phyloP scores from a whole-genome alignment of 2,888 invertebrate species.

The Trichogramma evanescens region DNA sequence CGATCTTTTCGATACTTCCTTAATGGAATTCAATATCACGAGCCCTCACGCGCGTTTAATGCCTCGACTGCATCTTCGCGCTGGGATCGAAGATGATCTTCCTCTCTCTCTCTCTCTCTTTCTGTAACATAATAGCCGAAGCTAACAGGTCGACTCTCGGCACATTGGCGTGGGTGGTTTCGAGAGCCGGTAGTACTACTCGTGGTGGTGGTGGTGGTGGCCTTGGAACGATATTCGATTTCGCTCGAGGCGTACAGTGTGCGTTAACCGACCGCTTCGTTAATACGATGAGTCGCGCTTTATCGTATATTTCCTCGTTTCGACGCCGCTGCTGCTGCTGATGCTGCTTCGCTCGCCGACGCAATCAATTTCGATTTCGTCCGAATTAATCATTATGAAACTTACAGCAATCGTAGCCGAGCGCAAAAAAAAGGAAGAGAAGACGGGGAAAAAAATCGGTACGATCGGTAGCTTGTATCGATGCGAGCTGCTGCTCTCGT shows the following conservation, averaged over 20 bases:
- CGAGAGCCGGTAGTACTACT: background rate
- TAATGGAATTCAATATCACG: slow-evolving; percentile 23
- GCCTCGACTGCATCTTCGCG: too few species aligned
- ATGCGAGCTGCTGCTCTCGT: too few species aligned
- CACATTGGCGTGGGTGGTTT: too few species aligned
- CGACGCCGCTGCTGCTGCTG: background rate
- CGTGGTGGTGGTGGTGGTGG: slow-evolving; percentile 21
- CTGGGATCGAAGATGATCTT: background rate
- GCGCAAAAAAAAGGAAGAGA: too few species aligned
- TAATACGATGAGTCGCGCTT: slow-evolving; percentile 15
- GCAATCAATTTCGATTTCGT: too few species aligned
- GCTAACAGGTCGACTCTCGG: background rate
- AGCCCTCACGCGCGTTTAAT: background rate
- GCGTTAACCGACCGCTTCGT: slow-evolving; percentile 3
- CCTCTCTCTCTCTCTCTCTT: background rate
- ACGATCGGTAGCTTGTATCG: too few species aligned
- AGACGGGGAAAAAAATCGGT: too few species aligned
- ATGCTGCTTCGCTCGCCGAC: background rate
- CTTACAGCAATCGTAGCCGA: too few species aligned
- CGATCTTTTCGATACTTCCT: background rate
- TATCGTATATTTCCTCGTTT: background rate
- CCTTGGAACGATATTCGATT: slow-evolving; percentile 22
- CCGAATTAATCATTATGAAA: too few species aligned
- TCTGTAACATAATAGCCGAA: slow-evolving; percentile 18
- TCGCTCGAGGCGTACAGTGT: background rate